Base-by-base conservation (phyloP, 2,888 invertebrate species). In the Rhyacophila evoluta region DNA sequence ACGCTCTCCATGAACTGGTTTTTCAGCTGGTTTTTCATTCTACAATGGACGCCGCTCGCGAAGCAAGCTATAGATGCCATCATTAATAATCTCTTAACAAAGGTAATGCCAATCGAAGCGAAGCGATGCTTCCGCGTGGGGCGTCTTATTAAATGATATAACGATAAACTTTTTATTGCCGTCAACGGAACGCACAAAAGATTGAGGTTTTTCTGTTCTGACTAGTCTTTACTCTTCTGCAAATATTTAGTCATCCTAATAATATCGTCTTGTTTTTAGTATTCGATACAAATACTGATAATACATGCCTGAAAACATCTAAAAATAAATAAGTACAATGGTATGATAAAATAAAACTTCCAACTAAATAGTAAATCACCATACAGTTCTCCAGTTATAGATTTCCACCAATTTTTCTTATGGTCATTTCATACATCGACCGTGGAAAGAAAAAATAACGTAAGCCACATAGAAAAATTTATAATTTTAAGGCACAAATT, bases 31-130 rank as follows among this genome's bases (percentile, higher is more conserved):
- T 55, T 55, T 55, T 55, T 55, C 19, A 55, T 5, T 10, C 55
- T 15, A 55, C 55, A 55, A 55, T 55, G 55, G 55, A 12, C 19
- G 55, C 12, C 55, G 15, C 25, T 33, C 25, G 37, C 68, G 39
- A 69, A 28, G 37, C 27, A 71, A 76, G 76, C 37, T 71, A 76
- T 76, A 67, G 55, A 41, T 71, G 80, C 77, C 82, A 83, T 82
- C 82, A 82, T 82, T 81, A 79, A 73, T 81, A 83, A 83, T 81
- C 83, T 84, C 83, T 84, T 84, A 84, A 84, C 84, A 85, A 84
- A 82, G 79, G 82, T 84, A 83, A 85, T 84, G 84, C 85, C 85
- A 85, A 85, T 85, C 83, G 84, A 83, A 83, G 33, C 72, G 80
- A 75, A 4, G 72, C 72, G 72, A 36, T 72, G 36, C 69, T 19